These are phyloP conservation scores for Enteromius radiatus DNA, from an alignment of 2,797 vertebrate genomes.

Conservation along the genomic window DNA sequence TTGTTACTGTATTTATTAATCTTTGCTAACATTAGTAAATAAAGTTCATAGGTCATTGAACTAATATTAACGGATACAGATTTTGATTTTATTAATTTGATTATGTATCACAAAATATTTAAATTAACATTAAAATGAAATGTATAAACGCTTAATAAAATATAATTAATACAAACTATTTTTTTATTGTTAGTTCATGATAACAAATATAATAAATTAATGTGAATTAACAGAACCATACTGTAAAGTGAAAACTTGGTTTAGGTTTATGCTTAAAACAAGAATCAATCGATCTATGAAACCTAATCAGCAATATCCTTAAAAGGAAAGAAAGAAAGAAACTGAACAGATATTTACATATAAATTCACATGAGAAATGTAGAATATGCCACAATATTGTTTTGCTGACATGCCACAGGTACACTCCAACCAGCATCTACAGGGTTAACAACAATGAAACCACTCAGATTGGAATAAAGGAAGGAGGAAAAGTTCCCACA, in stretches of 20 bases:
- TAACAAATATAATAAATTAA: not conserved
- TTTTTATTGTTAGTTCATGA: not conserved
- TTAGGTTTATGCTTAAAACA: not conserved
- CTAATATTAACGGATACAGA: not conserved
- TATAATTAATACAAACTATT: not conserved
- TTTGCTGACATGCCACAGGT: conserved; percentile 72
- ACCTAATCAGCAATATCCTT: not conserved
- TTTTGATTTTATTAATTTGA: not conserved
- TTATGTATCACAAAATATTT: not conserved
- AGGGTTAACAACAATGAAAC: conserved; percentile 79
- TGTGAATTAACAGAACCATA: not conserved
- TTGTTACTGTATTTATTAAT: not conserved
- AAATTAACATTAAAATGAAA: not conserved
- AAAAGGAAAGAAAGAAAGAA: not conserved
- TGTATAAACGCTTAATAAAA: not conserved
- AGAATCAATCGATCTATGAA: not conserved
- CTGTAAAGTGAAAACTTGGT: not conserved
- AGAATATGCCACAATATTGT: conserved; percentile 8
- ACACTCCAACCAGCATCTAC: conserved; percentile 77
- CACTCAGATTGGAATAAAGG: conserved; percentile 72
- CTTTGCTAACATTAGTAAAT: not conserved
- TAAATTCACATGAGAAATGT: conserved; percentile 4
- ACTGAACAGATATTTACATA: not conserved
- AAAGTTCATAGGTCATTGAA: not conserved
- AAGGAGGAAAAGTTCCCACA: conserved; percentile 80